Evolutionary conservation across 2,888 invertebrate genomes (phyloP), one percentile per base, ranked within the genome.

Genomic region (Bugula neritina): DNA sequence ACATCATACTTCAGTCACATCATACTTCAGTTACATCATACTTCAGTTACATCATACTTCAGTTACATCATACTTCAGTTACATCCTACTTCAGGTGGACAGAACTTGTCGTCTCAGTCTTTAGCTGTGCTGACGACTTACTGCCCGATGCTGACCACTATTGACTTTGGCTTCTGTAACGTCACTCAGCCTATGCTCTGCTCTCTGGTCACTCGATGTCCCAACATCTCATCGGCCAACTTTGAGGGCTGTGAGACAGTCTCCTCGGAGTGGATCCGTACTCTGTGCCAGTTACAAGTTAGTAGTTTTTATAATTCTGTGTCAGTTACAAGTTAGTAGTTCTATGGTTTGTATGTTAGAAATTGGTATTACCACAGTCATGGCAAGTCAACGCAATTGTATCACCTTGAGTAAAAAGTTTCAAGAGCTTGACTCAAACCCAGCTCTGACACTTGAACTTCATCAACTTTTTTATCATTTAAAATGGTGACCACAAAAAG

Each of bases 111-210:
- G 5, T 2, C 5, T 13, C 31, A 63, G 13, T 27, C 34, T 63
- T 31, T 63, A 10, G 27, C 75, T 10, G 75, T 77, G n/a, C 72
- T 78, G 54, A 73, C 77, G 10, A 74, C 76, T 57, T 74, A 69
- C 63, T 77, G 77, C 69, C 75, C 75, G 1, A 70, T 69, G 31
- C 69, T 79, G 54, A 73, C 73, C 23, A 73, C 77, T 23, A 72
- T 79, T 55, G 75, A 79, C 71, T 70, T 79, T 34, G 78, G 78
- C 0, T 79, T 79, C 73, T 78, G 78, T 75, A 72, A 71, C 27
- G 58, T 78, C 1, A 76, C 71, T 69, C 58, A 72, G 72, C 71
- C 71, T 29, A 76, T 77, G 73, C 72, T 79, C 0, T 57, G 74
- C n/a, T 72, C 72, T 55, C 69, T 79, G 3, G 72, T 76, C 0